A percentile compares a stretch with the other conserved stretches of the same genome.
phyloP scores from a whole-genome alignment of 2,797 vertebrate species.

The Acanthiza pusilla region DNA sequence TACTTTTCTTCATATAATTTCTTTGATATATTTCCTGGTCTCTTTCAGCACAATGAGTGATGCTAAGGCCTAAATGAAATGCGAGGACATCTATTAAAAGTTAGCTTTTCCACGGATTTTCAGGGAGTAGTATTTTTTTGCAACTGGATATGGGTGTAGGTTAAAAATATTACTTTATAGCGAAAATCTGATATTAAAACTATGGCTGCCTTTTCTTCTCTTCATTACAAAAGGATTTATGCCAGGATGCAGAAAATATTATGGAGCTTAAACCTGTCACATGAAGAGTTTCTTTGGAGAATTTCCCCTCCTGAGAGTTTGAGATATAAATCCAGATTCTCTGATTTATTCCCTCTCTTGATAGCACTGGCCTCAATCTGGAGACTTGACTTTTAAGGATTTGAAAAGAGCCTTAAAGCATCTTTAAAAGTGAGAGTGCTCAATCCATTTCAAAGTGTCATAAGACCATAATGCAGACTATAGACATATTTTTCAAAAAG shows the following conservation, averaged over 20 bases:
- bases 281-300: not conserved
- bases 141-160: not conserved
- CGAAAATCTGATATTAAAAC: not conserved
- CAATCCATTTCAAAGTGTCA: not conserved
- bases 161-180: not conserved
- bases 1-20: not conserved
- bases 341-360: conserved; percentile 6
- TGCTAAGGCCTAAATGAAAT: not conserved
- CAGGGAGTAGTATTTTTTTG: not conserved
- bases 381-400: not conserved
- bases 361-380: not conserved
- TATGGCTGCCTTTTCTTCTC: not conserved
- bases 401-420: conserved; percentile 5
- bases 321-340: not conserved
- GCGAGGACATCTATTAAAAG: not conserved
- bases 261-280: not conserved
- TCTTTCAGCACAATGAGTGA: not conserved
- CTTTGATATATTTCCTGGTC: not conserved
- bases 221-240: conserved; percentile 6
- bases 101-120: not conserved
- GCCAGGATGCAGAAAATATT: not conserved
- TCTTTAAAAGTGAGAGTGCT: not conserved
- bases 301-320: not conserved
- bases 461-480: not conserved
- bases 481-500: not conserved